Base-by-base conservation (phyloP, 2,888 invertebrate genomes). In the Chrysotoxum bicinctum region DNA sequence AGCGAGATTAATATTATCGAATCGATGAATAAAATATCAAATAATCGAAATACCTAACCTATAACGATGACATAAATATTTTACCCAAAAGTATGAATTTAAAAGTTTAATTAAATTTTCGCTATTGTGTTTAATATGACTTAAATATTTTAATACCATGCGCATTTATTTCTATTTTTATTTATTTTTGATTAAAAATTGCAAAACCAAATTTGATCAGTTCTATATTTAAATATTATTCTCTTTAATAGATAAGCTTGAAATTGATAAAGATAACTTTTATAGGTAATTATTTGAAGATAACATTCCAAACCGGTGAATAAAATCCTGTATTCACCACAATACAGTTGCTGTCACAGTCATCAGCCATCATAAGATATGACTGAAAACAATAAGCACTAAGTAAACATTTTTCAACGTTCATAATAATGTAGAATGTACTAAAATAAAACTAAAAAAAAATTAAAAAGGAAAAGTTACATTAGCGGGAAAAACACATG, bases 301-400 rank as follows among this genome's bases (percentile, higher is more conserved):
- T 83, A 78, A 83, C 45, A 83, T 83, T 83, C 83, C 83, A 69
- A 74, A 14, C 68, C 14, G 78, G 26, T 83, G 78, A 83, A 43
- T 74, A 60, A 64, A 56, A 50, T 19, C 10, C 8, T n/a, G 5
- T 68, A 76, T 81, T 56, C 76, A 69, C 10, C 66, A 68, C 62
- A 74, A 10, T 23, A 78, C 64, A 72, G 4, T 37, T 54, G 62
- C 16, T 82, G 60, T 40, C 58, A 43, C 60, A 72, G 66, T 66
- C 73, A 77, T 45, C 26, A 26, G n/a, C n/a, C n/a, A n/a, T n/a
- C 62, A 70, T 52, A 78, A 60, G 68, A 35, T 56, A 60, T 64
- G 62, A 83, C 48, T 45, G 69, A 83, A 78, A 64, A 83, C 78
- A 78, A 83, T 74, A 64, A 74, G 35, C 76, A 30, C 73, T 78